A percentile compares a stretch with the other conserved stretches of the same genome.
Evolutionary conservation across 2,113 vertebrate genomes (phyloP).

Genomic region (Spea multiplicata): DNA sequence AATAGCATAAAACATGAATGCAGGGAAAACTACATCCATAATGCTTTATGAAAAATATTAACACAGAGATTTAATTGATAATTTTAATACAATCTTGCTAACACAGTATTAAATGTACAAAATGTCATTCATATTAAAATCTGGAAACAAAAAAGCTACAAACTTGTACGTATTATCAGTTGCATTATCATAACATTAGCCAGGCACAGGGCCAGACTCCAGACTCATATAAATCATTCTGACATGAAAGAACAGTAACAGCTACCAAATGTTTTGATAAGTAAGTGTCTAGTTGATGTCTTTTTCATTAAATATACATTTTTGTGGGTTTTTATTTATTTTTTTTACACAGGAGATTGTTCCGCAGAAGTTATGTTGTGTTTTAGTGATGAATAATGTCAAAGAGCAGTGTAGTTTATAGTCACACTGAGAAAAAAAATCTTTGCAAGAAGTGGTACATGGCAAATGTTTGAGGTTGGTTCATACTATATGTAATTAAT

Average conservation of each 20-base stretch:
- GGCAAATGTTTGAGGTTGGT: no score
- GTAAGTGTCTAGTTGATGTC: neutral
- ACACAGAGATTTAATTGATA: no score
- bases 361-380: neutral
- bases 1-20: no score
- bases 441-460: no score
- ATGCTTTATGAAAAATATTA: no score
- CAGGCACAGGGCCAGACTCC: neutral
- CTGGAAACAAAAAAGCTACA: neutral
- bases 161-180: neutral
- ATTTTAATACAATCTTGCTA: no score
- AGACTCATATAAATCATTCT: conserved; percentile 22
- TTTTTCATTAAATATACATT: neutral
- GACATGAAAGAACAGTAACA: conserved; percentile 17
- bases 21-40: no score
- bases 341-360: neutral
- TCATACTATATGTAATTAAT: no score
- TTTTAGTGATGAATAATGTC: neutral
- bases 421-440: no score
- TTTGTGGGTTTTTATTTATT: neutral
- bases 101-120: no score
- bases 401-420: neutral
- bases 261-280: conserved; percentile 11
- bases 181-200: conserved; percentile 1
- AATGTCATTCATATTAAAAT: no score